Conservation (phyloP, 2,113 vertebrate species). For the Pomatostomus ruficeps region DNA sequence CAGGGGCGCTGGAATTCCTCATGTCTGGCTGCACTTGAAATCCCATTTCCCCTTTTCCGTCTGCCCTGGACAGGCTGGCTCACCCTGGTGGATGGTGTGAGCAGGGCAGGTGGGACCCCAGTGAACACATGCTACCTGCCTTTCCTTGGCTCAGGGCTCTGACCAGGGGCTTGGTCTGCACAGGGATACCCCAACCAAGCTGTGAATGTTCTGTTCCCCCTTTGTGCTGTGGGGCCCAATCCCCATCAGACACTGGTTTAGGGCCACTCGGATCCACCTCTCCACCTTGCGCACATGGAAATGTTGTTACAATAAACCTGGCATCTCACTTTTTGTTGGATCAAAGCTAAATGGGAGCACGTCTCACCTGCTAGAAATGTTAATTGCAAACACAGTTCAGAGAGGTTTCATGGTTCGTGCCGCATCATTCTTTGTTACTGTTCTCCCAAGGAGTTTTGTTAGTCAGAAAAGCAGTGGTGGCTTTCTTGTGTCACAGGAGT, state of each 20-base stretch:
- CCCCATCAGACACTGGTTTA: not conserved
- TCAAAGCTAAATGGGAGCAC: not conserved
- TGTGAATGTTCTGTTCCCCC: not conserved
- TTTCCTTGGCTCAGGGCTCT: not conserved
- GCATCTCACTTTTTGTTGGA: not conserved
- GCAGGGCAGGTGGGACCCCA: not conserved
- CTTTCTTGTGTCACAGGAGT: not conserved
- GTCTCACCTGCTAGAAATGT: not conserved
- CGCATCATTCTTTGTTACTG: fast-evolving
- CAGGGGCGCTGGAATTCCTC: fast-evolving
- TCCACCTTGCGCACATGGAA: not conserved
- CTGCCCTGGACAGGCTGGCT: not conserved
- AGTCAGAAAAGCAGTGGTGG: fast-evolving
- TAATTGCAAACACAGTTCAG: not conserved
- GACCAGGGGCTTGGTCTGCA: not conserved
- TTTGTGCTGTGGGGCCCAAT: not conserved
- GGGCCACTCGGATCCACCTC: not conserved
- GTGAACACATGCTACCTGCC: fast-evolving
- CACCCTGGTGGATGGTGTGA: fast-evolving
- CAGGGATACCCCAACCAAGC: not conserved
- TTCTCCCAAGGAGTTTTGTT: not conserved
- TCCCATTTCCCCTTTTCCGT: fast-evolving
- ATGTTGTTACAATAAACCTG: not conserved
- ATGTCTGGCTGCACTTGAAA: not conserved
- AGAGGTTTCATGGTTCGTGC: not conserved